A percentile compares a stretch with the other conserved stretches of the same genome.
Evolutionary conservation across 2,113 vertebrate genomes (phyloP).

Genomic region (Pelodiscus sinensis): DNA sequence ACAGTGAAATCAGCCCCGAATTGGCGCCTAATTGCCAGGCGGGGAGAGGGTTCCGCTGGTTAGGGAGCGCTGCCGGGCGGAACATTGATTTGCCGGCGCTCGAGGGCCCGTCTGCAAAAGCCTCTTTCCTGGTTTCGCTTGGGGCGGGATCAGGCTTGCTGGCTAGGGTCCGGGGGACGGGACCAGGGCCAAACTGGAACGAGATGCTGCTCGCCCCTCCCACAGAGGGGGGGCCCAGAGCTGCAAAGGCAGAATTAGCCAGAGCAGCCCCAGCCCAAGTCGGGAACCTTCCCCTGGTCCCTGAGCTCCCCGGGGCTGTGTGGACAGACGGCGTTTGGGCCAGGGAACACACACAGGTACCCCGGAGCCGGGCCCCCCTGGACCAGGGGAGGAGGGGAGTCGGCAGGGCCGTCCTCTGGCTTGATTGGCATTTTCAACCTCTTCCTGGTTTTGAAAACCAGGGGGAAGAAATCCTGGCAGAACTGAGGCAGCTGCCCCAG

Average conservation of each 20-base stretch:
- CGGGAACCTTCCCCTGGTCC: background rate
- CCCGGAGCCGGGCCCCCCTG: background rate
- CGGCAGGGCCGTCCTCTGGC: rapidly evolving
- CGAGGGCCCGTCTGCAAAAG: background rate
- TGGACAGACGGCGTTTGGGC: background rate
- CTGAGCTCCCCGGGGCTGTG: background rate
- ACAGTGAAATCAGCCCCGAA: background rate
- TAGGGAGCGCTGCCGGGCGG: background rate
- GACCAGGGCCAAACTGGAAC: background rate
- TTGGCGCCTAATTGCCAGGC: background rate
- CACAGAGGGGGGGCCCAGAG: background rate
- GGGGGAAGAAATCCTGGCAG: slow-evolving; percentile 84
- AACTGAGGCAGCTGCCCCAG: slow-evolving; percentile 75
- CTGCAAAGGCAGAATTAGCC: background rate
- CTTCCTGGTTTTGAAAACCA: slow-evolving; percentile 31
- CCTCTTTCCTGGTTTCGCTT: background rate
- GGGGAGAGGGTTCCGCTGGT: background rate
- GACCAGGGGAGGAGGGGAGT: background rate
- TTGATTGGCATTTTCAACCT: rapidly evolving
- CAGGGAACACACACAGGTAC: no score
- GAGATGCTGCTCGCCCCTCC: background rate
- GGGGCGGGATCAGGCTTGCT: background rate
- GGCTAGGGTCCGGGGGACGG: background rate
- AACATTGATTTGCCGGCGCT: background rate
- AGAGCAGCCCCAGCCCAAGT: background rate